Base-by-base conservation (phyloP, 2,797 vertebrate species). In the Vipera latastei region DNA sequence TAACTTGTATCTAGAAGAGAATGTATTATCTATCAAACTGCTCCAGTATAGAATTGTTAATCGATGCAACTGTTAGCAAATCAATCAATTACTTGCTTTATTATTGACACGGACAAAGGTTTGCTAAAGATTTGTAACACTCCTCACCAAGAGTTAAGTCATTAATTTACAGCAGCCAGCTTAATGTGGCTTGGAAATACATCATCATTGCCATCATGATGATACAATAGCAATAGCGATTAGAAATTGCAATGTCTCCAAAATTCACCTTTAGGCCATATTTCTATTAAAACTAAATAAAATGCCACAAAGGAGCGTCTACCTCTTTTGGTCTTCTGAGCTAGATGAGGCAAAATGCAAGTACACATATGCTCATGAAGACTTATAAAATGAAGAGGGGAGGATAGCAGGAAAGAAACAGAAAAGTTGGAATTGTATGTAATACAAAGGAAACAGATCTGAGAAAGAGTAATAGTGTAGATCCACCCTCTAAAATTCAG, bases 81-180 rank as follows among this genome's bases (percentile, higher is more conserved):
- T 51, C 91, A 89, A 59, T 95, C 94, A 93, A 56, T 95, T 96
- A 90, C 94, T 95, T 94, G 94, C 88, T 89, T 94, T 96, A 96
- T 95, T 96, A 96, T 95, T 95, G 95, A 95, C 96, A 91, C 51
- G 93, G 6, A 48, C 63, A 92, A 96, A 95, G 91, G 89, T 55
- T 78, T 51, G n/a, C 65, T 57, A 94, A 94, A 93, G 91, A 91
- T 59, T 94, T 94, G 95, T 91, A 94, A 89, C 60, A 55, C 0
- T 14, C 92, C 86, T 91, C 92, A 96, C 94, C 97, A 96, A 95
- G 83, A 95, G 96, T 92, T 96, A 95, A 94, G 95, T 94, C 92
- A 73, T 92, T 95, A 92, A 91, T 89, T 94, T 97, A 96, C 93
- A 96, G 95, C 89, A 95, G 63, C 90, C 93, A 97, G 92, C 16